These are phyloP conservation scores for Limnodromus scolopaceus DNA, from an alignment of 2,797 vertebrate genomes.

Conservation along the genomic window DNA sequence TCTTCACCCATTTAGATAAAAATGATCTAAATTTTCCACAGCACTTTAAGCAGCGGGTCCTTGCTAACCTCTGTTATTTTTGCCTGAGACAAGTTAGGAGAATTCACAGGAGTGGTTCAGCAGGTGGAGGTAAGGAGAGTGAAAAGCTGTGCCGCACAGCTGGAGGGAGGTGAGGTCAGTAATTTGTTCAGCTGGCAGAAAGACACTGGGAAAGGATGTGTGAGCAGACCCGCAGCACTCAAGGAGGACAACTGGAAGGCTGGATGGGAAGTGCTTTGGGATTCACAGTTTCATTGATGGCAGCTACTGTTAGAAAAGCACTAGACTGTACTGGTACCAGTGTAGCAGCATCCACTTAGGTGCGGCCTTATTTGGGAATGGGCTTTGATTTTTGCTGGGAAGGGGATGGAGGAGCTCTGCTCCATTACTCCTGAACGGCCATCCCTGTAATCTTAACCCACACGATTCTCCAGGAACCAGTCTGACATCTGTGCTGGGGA, in stretches of 20 bases:
- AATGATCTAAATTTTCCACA: background rate
- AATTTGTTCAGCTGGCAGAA: background rate
- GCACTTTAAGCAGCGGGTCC: background rate
- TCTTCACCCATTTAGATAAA: slow-evolving; percentile 1
- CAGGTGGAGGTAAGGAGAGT: background rate
- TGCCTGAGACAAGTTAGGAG: background rate
- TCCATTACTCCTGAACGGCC: background rate
- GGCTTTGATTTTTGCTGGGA: background rate
- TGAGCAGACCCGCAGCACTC: background rate
- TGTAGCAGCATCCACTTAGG: background rate
- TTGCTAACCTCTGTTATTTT: slow-evolving; percentile 22
- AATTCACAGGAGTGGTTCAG: background rate
- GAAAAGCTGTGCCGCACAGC: background rate
- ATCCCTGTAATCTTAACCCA: background rate
- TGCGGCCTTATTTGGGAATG: background rate
- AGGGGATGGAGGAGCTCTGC: background rate
- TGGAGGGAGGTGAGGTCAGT: background rate
- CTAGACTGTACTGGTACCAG: background rate
- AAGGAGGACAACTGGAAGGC: background rate
- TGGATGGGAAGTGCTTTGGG: background rate
- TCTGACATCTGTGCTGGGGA: background rate
- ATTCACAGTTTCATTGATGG: background rate
- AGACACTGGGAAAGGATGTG: background rate
- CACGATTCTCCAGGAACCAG: background rate
- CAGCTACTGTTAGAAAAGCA: background rate